These are phyloP conservation scores for Chesias legatella DNA, from an alignment of 2,888 invertebrate genomes.

Conservation along the genomic window DNA sequence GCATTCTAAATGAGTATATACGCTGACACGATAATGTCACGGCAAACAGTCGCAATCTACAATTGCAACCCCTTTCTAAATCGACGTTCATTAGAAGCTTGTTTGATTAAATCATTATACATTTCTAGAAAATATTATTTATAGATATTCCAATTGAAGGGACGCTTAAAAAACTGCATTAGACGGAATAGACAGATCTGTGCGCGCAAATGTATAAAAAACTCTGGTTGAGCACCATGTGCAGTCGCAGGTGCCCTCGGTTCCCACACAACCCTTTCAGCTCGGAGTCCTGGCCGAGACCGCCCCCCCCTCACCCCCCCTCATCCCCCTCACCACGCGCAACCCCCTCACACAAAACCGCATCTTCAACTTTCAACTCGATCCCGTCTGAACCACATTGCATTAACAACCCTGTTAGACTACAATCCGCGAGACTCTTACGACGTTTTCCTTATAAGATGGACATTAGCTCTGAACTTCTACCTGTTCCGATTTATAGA, in stretches of 20 bases:
- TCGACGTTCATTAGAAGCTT: constrained; percentile 36
- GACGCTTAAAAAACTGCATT: constrained; percentile 73
- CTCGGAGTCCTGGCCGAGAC: constrained; percentile 48
- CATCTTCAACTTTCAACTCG: constrained; percentile 32
- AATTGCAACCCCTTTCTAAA: constrained; percentile 59
- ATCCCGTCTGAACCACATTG: constrained; percentile 23
- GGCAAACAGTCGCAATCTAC: constrained; percentile 70
- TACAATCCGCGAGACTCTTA: constrained; percentile 26
- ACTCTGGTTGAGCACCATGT: constrained; percentile 70
- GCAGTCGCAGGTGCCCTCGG: constrained; percentile 79
- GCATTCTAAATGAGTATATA: constrained; percentile 58
- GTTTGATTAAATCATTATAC: constrained; percentile 33
- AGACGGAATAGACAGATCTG: constrained; percentile 53
- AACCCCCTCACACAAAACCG: constrained; percentile 56
- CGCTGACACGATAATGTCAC: constrained; percentile 72
- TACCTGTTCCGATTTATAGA: constrained; percentile 79
- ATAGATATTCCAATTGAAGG: constrained; percentile 35
- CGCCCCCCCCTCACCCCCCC: too few relatives aligned
- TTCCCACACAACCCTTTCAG: constrained; percentile 82
- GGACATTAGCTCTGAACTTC: constrained; percentile 72
- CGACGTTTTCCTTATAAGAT: constrained; percentile 28
- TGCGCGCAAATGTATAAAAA: constrained; percentile 74
- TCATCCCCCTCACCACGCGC: constrained; percentile 48
- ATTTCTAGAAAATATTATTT: constrained; percentile 16
- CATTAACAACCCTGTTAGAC: constrained; percentile 23